These are phyloP conservation scores for Oreotrochilus melanogaster DNA, from an alignment of 2,113 vertebrate species.

Conservation along the genomic window DNA sequence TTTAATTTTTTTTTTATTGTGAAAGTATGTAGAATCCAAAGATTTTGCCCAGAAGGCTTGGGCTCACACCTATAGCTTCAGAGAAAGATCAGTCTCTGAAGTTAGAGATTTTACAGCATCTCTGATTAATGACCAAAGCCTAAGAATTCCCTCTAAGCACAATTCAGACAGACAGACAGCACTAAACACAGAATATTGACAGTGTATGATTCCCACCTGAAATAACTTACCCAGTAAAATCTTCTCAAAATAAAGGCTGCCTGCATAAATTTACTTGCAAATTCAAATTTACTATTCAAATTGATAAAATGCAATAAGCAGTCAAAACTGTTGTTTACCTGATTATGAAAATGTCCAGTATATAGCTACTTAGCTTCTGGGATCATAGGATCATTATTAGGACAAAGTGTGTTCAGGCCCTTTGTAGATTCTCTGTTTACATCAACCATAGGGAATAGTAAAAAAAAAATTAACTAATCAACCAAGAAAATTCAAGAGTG, in stretches of 20 bases:
- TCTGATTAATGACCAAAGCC: background rate
- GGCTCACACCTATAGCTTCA: background rate
- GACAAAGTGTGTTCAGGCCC: background rate
- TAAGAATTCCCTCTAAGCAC: background rate
- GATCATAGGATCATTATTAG: background rate
- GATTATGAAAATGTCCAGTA: background rate
- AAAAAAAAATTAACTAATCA: fast-evolving
- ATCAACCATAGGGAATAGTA: background rate
- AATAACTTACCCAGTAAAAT: background rate
- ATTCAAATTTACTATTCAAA: background rate
- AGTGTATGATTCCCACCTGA: background rate
- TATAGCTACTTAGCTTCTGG: background rate
- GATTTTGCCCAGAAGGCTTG: background rate
- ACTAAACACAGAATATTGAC: background rate
- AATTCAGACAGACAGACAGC: background rate
- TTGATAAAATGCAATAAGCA: background rate
- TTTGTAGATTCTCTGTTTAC: background rate
- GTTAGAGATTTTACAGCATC: background rate
- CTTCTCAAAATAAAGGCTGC: background rate
- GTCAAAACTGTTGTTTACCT: background rate
- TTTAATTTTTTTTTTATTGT: background rate
- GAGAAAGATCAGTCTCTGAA: background rate
- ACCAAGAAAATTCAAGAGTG: no score
- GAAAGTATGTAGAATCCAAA: background rate
- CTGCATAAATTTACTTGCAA: background rate